Conservation (phyloP, 2,888 invertebrate genomes). For the Ellobium chinense region DNA sequence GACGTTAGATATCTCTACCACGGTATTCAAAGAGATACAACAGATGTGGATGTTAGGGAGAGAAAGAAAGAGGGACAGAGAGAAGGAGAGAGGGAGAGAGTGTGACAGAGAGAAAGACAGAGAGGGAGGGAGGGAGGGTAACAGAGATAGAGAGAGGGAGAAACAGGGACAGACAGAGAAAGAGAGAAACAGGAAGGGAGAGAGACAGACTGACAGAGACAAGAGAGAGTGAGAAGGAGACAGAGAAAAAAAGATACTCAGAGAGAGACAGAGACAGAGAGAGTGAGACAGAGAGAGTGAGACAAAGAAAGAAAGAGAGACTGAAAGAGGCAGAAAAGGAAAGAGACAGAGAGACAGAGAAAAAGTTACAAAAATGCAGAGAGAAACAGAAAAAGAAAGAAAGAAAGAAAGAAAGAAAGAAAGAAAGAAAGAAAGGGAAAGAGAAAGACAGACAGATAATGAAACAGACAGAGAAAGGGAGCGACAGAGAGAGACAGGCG, state of each 20-base stretch:
- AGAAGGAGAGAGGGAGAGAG: neutral
- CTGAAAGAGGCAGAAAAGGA: neutral
- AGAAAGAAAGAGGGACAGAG: conserved; percentile 6
- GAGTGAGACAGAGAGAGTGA: conserved; percentile 17
- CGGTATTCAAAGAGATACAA: neutral
- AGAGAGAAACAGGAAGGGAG: neutral
- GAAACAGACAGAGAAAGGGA: conserved; percentile 15
- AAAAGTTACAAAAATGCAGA: neutral
- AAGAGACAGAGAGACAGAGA: neutral
- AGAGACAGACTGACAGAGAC: neutral
- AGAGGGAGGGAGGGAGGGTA: neutral
- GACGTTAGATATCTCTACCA: too few species aligned
- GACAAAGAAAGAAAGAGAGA: neutral
- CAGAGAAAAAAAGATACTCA: neutral
- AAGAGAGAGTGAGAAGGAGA: neutral
- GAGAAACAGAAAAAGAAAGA: neutral
- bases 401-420: neutral
- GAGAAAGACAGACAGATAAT: neutral
- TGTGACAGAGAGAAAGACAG: neutral
- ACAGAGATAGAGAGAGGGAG: neutral
- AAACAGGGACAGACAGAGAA: neutral
- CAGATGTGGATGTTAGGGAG: neutral
- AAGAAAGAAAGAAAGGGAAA: neutral
- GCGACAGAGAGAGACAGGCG: conserved; percentile 20
- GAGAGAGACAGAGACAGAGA: conserved; percentile 22